Evolutionary conservation across 92 coral and sea anemone species (phyloP).

Genomic region (Porites lobata): DNA sequence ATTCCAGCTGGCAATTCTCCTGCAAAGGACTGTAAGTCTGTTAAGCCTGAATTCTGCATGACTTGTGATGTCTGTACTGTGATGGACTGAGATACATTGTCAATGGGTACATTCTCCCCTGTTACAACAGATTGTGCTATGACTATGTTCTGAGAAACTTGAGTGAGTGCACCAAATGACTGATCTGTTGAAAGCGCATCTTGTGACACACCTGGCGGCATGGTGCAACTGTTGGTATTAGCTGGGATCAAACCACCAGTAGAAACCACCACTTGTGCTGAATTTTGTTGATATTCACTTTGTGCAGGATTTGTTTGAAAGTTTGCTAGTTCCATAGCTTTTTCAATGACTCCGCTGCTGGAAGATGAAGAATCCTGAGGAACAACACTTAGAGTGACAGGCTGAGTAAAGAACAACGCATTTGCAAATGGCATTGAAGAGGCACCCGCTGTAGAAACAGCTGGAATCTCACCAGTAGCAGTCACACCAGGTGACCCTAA

Average conservation of each 20-base stretch:
- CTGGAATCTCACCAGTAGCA: slow-evolving; percentile 17
- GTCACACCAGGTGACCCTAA: slow-evolving; percentile 49
- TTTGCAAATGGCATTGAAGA: slow-evolving; percentile 50
- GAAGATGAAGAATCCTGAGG: slow-evolving; percentile 30
- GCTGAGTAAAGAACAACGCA: slow-evolving; percentile 74
- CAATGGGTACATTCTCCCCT: slow-evolving; percentile 46
- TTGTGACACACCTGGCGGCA: slow-evolving; percentile 8
- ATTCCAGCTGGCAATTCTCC: slow-evolving; percentile 20
- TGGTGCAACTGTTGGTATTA: background rate
- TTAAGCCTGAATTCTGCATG: slow-evolving; percentile 14
- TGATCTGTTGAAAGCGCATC: slow-evolving; percentile 9
- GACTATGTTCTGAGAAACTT: slow-evolving; percentile 39
- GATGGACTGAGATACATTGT: slow-evolving; percentile 47
- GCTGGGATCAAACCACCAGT: slow-evolving; percentile 9
- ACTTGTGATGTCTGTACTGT: slow-evolving; percentile 53
- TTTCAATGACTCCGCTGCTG: slow-evolving; percentile 72
- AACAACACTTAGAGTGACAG: slow-evolving; percentile 66
- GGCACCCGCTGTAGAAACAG: background rate
- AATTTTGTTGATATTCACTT: slow-evolving; percentile 5
- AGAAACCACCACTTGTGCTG: slow-evolving; percentile 17
- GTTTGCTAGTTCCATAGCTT: slow-evolving; percentile 85
- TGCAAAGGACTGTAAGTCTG: background rate
- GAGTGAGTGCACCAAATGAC: slow-evolving; percentile 8
- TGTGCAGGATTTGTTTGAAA: slow-evolving; percentile 23
- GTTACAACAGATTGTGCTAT: slow-evolving; percentile 35